These are phyloP conservation scores for Himalopsyche kuldschensis DNA, from an alignment of 2,888 invertebrate genomes.

Conservation along the genomic window DNA sequence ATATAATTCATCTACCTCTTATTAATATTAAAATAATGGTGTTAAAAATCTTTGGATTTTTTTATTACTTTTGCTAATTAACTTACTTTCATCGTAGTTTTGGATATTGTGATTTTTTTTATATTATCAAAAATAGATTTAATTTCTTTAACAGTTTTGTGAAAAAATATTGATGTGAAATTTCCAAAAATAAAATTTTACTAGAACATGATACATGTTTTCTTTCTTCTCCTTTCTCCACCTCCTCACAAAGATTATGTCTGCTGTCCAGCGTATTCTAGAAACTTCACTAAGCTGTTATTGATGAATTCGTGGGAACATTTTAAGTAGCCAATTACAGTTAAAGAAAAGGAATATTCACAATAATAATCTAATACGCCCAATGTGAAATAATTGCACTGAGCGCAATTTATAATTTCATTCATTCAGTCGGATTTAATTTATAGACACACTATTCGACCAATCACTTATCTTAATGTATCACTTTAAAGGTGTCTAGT, in stretches of 20 bases:
- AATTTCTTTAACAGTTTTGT: not conserved
- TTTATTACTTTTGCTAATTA: not conserved
- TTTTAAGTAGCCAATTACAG: too few relatives aligned
- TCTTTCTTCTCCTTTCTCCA: not conserved
- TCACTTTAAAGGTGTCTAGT: too few relatives aligned
- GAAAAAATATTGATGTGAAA: not conserved
- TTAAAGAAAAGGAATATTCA: too few relatives aligned
- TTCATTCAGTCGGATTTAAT: too few relatives aligned
- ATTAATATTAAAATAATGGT: not conserved
- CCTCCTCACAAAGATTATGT: not conserved
- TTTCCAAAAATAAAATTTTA: constrained; percentile 6
- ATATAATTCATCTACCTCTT: not conserved
- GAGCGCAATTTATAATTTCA: too few relatives aligned
- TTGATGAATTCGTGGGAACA: too few relatives aligned
- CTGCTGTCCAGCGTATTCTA: too few relatives aligned
- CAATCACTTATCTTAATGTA: too few relatives aligned
- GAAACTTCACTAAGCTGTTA: too few relatives aligned
- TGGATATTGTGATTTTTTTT: not conserved
- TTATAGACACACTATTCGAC: too few relatives aligned
- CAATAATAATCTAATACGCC: too few relatives aligned
- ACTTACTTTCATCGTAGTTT: not conserved
- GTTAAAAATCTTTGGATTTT: not conserved
- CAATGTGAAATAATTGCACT: too few relatives aligned
- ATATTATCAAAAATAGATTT: not conserved
- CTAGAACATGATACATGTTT: not conserved